Evolutionary conservation across 2,113 vertebrate genomes (phyloP).

Genomic region (Platysternon megacephalum): DNA sequence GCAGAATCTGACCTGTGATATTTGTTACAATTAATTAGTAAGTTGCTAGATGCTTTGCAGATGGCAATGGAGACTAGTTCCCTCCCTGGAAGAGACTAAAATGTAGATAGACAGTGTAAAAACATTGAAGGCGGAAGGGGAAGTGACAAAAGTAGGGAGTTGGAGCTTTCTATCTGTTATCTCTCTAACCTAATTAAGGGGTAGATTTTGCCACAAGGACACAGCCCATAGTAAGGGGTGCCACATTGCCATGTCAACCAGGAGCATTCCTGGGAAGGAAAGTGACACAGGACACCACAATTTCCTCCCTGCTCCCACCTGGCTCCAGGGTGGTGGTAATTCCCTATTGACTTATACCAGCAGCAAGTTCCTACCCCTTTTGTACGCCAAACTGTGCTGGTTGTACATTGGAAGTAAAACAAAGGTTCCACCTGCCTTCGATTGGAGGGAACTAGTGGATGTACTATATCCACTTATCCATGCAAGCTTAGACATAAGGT

Average conservation of each 20-base stretch:
- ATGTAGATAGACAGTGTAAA: background rate
- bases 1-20: background rate
- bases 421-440: background rate
- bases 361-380: background rate
- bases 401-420: background rate
- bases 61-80: background rate
- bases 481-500: background rate
- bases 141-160: background rate
- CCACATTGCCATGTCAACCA: background rate
- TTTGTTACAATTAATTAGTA: background rate
- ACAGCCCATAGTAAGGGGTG: background rate
- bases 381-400: background rate
- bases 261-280: background rate
- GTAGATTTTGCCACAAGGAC: background rate
- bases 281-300: background rate
- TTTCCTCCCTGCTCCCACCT: background rate
- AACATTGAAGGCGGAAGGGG: background rate
- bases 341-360: background rate
- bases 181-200: background rate
- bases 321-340: background rate
- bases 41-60: background rate
- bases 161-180: background rate
- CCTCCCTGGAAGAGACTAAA: background rate
- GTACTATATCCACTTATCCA: background rate
- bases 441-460: background rate